Evolutionary conservation across 2,113 vertebrate species (phyloP), one percentile per base, ranked within the genome.

Genomic region (Hemicordylus capensis): DNA sequence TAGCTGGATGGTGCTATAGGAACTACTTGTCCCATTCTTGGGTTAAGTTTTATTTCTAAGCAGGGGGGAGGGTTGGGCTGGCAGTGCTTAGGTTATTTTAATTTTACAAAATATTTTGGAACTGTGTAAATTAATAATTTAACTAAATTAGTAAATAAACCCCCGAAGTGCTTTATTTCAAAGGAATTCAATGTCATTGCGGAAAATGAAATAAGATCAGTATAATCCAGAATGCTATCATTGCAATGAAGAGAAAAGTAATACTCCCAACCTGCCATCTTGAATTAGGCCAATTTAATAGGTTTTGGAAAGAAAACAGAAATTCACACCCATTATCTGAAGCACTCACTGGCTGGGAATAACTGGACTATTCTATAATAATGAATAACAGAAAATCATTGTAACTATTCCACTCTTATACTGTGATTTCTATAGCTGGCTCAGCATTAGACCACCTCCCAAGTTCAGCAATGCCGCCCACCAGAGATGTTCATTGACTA

Each of bases 291-390:
- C 19, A 56, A 69, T 85, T 58, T 59, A 26, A 31, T 69, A 69
- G 63, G n/a, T 44, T 58, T 59, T 44, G 74, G 75, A 85, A 83
- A 66, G 51, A 77, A 77, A 89, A 80, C 22, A 86, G 63, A 94
- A 94, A 85, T 46, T 77, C 64, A 77, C 44, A 48, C 59, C 44
- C 70, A 74, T 83, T 74, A 74, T 83, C 76, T 83, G 48, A 83
- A 82, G 42, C 67, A 34, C 54, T 61, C 9, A 73, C 51, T 34
- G 72, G 9, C 48, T 26, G 42, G 34, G 44, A 37, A 48, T n/a
- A 58, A 74, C 6, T 63, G 39, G 74, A 83, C 15, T 61, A 28
- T 74, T 75, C 42, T 48, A 46, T 48, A 74, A 63, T 37, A 83
- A 74, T 83, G 74, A 75, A 74, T 74, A 39, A 85, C 61, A 3